phyloP scores from a whole-genome alignment of 2,888 invertebrate genomes.

The Pandemis heparana region DNA sequence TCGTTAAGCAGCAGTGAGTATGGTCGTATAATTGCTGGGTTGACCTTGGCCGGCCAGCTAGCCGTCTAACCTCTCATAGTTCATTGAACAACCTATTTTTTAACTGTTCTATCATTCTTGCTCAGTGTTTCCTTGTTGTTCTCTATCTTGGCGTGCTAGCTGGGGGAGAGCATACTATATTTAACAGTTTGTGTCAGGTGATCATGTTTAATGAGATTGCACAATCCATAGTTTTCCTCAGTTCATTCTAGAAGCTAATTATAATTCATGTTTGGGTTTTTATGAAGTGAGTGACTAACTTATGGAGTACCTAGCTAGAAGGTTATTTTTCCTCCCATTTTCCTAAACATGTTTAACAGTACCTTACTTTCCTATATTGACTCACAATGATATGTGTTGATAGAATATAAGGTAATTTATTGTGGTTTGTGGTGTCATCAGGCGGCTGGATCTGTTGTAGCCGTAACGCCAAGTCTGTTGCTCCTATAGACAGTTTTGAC shows the following conservation, averaged over 20 bases:
- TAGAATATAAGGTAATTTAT: slow-evolving; percentile 10
- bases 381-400: background rate
- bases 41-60: slow-evolving; percentile 56
- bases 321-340: slow-evolving; percentile 12
- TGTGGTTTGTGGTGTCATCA: slow-evolving; percentile 58
- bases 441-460: slow-evolving; percentile 78
- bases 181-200: background rate
- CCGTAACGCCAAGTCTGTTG: slow-evolving; percentile 67
- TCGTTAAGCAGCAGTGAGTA: slow-evolving; percentile 70
- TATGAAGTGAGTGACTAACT: slow-evolving; percentile 1
- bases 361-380: background rate
- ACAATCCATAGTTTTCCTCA: slow-evolving; percentile 9
- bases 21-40: slow-evolving; percentile 40
- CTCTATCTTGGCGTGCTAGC: background rate
- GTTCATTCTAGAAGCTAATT: slow-evolving; percentile 12
- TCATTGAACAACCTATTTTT: slow-evolving; percentile 27
- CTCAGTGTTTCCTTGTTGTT: slow-evolving; percentile 4
- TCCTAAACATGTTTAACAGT: background rate
- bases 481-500: slow-evolving; percentile 61
- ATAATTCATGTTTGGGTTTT: background rate
- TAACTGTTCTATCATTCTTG: slow-evolving; percentile 16
- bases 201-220: slow-evolving; percentile 10
- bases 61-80: slow-evolving; percentile 59
- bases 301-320: too few relatives aligned
- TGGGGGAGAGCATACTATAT: background rate